phyloP scores from a whole-genome alignment of 2,797 vertebrate species.

The Buphagus erythrorhynchus region DNA sequence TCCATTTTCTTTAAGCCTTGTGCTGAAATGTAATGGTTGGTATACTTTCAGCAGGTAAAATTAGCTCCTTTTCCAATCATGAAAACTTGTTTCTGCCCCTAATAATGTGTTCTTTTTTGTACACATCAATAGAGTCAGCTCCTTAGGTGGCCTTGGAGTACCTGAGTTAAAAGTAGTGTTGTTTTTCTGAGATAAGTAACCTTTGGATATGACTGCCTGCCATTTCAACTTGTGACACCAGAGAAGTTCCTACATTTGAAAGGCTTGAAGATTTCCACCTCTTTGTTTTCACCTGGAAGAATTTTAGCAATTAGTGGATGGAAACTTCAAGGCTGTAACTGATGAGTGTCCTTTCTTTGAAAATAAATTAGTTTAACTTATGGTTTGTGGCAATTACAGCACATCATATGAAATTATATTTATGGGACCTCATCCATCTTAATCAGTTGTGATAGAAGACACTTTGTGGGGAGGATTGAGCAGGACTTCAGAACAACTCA shows the following conservation, averaged over 20 bases:
- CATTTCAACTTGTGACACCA: neutral
- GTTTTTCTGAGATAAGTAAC: neutral
- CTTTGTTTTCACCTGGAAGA: neutral
- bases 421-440: neutral
- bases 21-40: neutral
- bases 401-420: neutral
- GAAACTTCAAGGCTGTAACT: neutral
- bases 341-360: neutral
- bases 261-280: neutral
- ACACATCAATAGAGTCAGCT: neutral
- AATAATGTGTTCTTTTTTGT: neutral
- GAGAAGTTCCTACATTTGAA: neutral
- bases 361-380: constrained; percentile 1
- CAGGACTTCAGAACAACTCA: neutral
- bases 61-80: neutral
- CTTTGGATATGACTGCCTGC: neutral
- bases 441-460: neutral
- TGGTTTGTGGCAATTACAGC: neutral
- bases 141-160: neutral
- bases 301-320: neutral
- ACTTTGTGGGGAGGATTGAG: neutral
- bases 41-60: neutral
- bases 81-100: neutral
- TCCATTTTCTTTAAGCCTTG: neutral
- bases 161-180: neutral